These are phyloP conservation scores for Bombylius major DNA, from an alignment of 2,888 invertebrate genomes.

Conservation along the genomic window DNA sequence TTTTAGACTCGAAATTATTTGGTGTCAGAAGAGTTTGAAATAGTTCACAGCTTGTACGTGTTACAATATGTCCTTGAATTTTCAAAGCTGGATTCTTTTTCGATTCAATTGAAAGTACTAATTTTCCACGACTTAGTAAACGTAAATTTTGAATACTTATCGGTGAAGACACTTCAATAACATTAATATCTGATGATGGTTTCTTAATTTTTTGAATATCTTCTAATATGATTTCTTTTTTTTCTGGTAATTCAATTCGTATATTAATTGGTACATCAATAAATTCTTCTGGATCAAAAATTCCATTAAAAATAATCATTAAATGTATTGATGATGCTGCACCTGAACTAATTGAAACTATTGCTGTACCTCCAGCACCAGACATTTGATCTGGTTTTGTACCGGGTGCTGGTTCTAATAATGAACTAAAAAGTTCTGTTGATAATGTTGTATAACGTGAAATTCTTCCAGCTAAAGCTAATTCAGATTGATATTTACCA, in stretches of 20 bases:
- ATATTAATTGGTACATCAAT: constrained; percentile 57
- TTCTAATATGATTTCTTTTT: constrained; percentile 58
- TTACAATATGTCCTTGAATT: constrained; percentile 58
- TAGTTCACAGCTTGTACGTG: constrained; percentile 66
- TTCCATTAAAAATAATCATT: constrained; percentile 69
- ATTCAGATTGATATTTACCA: constrained; percentile 53
- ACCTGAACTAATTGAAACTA: constrained; percentile 68
- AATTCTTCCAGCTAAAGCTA: constrained; percentile 58
- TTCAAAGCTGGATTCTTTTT: constrained; percentile 49
- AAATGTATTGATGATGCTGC: constrained; percentile 70
- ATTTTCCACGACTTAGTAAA: constrained; percentile 61
- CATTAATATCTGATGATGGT: constrained; percentile 62
- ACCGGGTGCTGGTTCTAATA: constrained; percentile 54
- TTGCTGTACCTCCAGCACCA: constrained; percentile 70
- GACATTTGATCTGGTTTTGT: constrained; percentile 45
- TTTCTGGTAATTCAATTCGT: constrained; percentile 55
- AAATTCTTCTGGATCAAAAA: constrained; percentile 52
- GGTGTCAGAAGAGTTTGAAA: constrained; percentile 59
- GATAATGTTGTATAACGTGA: constrained; percentile 62
- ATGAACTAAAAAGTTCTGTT: constrained; percentile 69
- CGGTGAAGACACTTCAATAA: constrained; percentile 65
- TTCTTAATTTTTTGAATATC: constrained; percentile 57
- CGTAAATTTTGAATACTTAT: constrained; percentile 64
- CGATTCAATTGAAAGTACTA: constrained; percentile 58
- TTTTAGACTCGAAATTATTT: constrained; percentile 36